Evolutionary conservation across 2,888 invertebrate genomes (phyloP), one percentile per base, ranked within the genome.

Genomic region (Dasypolia templi): DNA sequence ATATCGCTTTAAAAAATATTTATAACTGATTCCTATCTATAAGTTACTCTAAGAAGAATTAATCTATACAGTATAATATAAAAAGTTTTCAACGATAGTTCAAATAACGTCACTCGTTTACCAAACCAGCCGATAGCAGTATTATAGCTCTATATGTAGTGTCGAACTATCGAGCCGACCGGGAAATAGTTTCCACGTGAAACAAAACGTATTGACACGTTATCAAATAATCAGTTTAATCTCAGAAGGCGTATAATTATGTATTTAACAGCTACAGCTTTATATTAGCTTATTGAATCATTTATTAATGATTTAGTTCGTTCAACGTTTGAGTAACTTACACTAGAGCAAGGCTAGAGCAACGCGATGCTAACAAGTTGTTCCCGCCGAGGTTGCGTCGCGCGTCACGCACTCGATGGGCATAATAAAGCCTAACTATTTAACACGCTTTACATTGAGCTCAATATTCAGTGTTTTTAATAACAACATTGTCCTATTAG

Each of bases 1-100:
- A 92, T 87, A 90, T 90, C 89, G 90, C 87, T 87, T 90, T 89
- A 91, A 91, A 91, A 89, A 91, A 92, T 90, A 91, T 90, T 91
- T 91, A 91, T 89, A 92, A 92, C 91, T 87, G 92, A 92, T 92
- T 86, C 91, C 92, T 93, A 93, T 91, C 92, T 93, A 93, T 90
- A 89, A 91, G 89, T 92, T 89, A 92, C 84, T 87, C 92, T 93
- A 93, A 91, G 88, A 92, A 92, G 90, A 91, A 90, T 89, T 91
- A 91, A 91, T 89, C 88, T 92, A 92, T 90, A 92, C 89, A 92
- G 88, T 92, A n/a, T n/a, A 90, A 91, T 91, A 90, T 91, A 93
- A 92, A 93, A 93, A 89, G 86, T 90, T 91, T 88, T 91, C 91
- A 88, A 91, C 89, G 83, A 89, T 90, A 90, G 82, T 84, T 89